These are phyloP conservation scores for Aquatica leii DNA, from an alignment of 2,888 invertebrate species.

Conservation along the genomic window DNA sequence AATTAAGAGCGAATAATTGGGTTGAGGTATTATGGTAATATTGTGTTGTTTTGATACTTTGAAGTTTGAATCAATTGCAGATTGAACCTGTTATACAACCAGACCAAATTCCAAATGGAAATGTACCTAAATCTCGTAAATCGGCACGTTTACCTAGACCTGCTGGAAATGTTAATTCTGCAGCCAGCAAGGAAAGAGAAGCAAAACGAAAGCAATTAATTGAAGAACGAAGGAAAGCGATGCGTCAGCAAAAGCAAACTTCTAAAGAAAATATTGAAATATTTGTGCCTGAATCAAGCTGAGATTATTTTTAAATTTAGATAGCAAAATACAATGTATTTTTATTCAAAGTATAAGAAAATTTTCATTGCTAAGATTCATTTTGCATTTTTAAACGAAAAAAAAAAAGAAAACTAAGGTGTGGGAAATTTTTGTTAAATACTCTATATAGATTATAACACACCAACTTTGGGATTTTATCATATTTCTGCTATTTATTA, in stretches of 20 bases:
- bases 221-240: slow-evolving; percentile 74
- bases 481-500: neutral
- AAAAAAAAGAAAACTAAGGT: slow-evolving; percentile 3
- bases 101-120: slow-evolving; percentile 35
- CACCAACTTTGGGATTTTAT: neutral
- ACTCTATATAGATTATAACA: slow-evolving; percentile 2
- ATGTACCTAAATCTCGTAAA: slow-evolving; percentile 42
- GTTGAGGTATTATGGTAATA: slow-evolving; percentile 64
- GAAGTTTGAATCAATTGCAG: neutral
- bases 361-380: neutral
- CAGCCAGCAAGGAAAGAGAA: slow-evolving; percentile 65
- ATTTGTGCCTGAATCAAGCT: slow-evolving; percentile 60
- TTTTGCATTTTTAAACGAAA: neutral
- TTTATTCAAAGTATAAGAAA: slow-evolving; percentile 15
- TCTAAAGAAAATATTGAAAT: slow-evolving; percentile 57
- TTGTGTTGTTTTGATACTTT: neutral
- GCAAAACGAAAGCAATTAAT: slow-evolving; percentile 81
- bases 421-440: slow-evolving; percentile 13
- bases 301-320: slow-evolving; percentile 46
- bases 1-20: slow-evolving; percentile 73
- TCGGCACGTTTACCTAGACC: slow-evolving; percentile 38
- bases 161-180: slow-evolving; percentile 61
- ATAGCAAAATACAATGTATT: slow-evolving; percentile 31
- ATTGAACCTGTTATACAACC: slow-evolving; percentile 5
- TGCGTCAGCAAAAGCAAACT: slow-evolving; percentile 55